A percentile compares a stretch with the other conserved stretches of the same genome.
Evolutionary conservation across 2,797 vertebrate genomes (phyloP).

Genomic region (Poecilia gillii): DNA sequence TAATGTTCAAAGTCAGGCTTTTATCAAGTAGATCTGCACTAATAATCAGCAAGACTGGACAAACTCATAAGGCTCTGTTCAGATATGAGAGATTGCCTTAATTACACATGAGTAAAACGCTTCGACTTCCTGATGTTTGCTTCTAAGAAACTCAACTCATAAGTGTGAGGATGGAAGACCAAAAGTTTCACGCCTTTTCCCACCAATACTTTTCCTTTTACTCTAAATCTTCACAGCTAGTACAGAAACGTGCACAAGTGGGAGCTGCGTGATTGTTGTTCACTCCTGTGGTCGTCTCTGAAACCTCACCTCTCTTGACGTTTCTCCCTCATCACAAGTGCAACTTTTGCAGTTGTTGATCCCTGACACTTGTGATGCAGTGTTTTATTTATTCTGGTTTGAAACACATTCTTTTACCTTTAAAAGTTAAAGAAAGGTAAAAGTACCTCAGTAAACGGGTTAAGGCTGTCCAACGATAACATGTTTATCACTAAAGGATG

Average conservation of each 20-base stretch:
- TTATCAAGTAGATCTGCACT: slow-evolving; percentile 60
- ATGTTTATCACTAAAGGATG: neutral
- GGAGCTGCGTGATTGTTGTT: neutral
- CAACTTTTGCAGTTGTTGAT: slow-evolving; percentile 5
- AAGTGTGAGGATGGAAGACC: neutral
- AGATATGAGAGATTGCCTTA: neutral
- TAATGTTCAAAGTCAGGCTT: slow-evolving; percentile 69
- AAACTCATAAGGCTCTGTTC: slow-evolving; percentile 13
- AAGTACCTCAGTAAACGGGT: slow-evolving; percentile 32
- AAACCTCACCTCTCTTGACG: slow-evolving; percentile 11
- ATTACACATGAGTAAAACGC: neutral
- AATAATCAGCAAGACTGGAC: slow-evolving; percentile 38
- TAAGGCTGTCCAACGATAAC: slow-evolving; percentile 25
- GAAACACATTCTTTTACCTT: slow-evolving; percentile 9
- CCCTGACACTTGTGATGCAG: neutral
- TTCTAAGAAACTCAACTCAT: slow-evolving; percentile 9
- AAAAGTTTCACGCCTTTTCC: slow-evolving; percentile 4
- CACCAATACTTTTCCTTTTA: slow-evolving; percentile 3
- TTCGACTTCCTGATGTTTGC: neutral
- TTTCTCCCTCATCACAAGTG: neutral
- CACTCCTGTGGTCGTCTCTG: slow-evolving; percentile 8
- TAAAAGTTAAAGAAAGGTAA: neutral
- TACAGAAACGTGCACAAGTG: slow-evolving; percentile 10
- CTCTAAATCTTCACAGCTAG: slow-evolving; percentile 14
- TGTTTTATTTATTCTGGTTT: slow-evolving; percentile 9